Evolutionary conservation across 2,113 vertebrate genomes (phyloP), one percentile per base, ranked within the genome.

Genomic region (Trachemys scripta): DNA sequence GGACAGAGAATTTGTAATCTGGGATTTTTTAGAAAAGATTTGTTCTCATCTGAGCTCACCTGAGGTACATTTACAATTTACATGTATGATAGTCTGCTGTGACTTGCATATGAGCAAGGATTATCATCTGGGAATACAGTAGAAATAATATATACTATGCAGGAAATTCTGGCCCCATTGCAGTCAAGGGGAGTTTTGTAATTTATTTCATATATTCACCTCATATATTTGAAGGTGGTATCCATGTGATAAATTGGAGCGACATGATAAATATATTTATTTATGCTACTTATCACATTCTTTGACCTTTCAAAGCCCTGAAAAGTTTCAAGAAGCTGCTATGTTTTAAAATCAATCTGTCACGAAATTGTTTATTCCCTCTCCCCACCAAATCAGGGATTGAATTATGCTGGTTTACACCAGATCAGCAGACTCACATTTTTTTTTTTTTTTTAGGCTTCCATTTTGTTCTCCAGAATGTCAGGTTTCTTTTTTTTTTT

Each of bases 371-470:
- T 13, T 82, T 49, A 82, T 29, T 49, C 42, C n/a, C 17, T 69
- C 14, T 94, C 90, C 80, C 89, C 49, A 51, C 50, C 53, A 53
- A 42, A 89, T 59, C 35, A 57, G 19, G 72, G 50, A 82, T 90
- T 62, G 82, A 0, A 94, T 97, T 95, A 82, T 90, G 5, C 76
- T 92, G 80, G 84, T 84, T 96, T 88, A 83, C 88, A 72, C 79
- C 54, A 93, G 88, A 82, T 94, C 91, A 94, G 93, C 53, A 94
- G 83, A 59, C 31, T 49, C 53, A 91, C 62, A 17, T 69, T 72
- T 72, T 38, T 35, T 65, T 42, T 42, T 42, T 42, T 72, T 38
- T 38, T 38, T 38, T 8, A 22, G 35, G 19, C n/a, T 72, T 72
- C 69, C 69, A 38, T 72, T 72, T 72, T 27, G 11, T 62, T 38